A percentile compares a stretch with the other conserved stretches of the same genome.
Evolutionary conservation across 2,113 vertebrate genomes (phyloP).

Genomic region (Passer montanus): DNA sequence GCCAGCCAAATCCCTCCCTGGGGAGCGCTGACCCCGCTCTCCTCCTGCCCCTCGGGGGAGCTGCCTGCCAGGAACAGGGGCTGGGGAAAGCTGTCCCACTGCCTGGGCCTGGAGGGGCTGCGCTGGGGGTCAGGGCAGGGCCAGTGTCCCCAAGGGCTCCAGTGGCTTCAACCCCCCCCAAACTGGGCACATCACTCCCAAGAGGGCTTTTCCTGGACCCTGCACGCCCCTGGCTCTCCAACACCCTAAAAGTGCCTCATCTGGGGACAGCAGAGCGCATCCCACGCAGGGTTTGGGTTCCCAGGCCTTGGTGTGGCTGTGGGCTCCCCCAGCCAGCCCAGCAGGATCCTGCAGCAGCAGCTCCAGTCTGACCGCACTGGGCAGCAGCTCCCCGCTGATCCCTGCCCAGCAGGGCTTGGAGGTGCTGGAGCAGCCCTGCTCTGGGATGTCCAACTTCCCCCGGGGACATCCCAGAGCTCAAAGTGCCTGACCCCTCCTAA

Average conservation of each 20-base stretch:
- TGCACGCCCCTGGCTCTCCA: background rate
- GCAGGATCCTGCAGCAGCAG: background rate
- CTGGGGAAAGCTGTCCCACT: background rate
- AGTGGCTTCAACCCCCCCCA: background rate
- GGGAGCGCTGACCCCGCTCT: background rate
- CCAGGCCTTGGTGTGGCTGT: background rate
- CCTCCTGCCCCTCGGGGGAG: background rate
- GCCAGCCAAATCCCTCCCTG: background rate
- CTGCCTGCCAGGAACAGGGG: background rate
- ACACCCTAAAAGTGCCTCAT: background rate
- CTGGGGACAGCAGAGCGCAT: accelerated
- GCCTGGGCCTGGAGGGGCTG: background rate
- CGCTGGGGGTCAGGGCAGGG: background rate
- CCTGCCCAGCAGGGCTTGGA: background rate
- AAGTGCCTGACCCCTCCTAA: background rate
- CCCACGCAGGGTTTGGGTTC: accelerated
- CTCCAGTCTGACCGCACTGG: background rate
- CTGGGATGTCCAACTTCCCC: background rate
- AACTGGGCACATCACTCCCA: accelerated
- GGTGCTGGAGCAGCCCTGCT: background rate
- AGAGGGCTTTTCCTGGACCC: background rate
- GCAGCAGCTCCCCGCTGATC: background rate
- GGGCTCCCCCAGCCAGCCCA: background rate
- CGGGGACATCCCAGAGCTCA: background rate
- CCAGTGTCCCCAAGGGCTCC: accelerated